phyloP scores from a whole-genome alignment of 1,140 invertebrate species.

The Battus philenor region DNA sequence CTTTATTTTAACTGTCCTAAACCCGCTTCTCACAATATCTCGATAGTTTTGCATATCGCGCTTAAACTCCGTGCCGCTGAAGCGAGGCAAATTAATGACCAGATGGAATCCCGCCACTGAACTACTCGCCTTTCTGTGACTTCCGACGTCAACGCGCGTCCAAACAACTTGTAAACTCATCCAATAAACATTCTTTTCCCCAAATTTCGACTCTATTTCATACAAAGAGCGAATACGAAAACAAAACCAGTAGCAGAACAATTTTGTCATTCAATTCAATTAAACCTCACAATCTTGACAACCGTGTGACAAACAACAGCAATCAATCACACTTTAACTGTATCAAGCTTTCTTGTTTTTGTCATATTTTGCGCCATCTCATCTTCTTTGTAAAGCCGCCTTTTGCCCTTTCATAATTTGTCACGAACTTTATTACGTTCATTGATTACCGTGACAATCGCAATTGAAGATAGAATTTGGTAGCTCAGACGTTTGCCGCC shows the following conservation, averaged over 20 bases:
- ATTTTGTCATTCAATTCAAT: conserved; percentile 66
- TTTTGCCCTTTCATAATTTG: conserved; percentile 49
- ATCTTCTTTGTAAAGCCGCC: conserved; percentile 49
- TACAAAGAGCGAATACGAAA: conserved; percentile 27
- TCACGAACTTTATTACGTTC: conserved; percentile 56
- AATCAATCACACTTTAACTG: conserved; percentile 72
- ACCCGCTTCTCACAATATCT: conserved; percentile 41
- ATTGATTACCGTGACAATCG: conserved; percentile 48
- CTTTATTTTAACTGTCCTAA: conserved; percentile 10
- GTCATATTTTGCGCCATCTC: conserved; percentile 31
- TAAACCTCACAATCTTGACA: conserved; percentile 38
- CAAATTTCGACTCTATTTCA: conserved; percentile 31
- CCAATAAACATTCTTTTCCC: conserved; percentile 16
- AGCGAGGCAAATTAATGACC: conserved; percentile 60
- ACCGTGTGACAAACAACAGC: conserved; percentile 38
- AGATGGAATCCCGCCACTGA: conserved; percentile 44
- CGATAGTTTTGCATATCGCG: conserved; percentile 62
- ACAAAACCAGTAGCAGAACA: conserved; percentile 32
- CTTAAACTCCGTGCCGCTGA: conserved; percentile 32
- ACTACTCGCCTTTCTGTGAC: conserved; percentile 29
- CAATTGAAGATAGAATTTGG: conserved; percentile 18
- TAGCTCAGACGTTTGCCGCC: background rate
- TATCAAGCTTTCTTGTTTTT: conserved; percentile 60
- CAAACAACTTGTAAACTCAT: conserved; percentile 22
- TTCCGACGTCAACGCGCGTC: conserved; percentile 28